These are phyloP conservation scores for Caracal caracal DNA, from an alignment of 2,113 vertebrate genomes.

Conservation along the genomic window DNA sequence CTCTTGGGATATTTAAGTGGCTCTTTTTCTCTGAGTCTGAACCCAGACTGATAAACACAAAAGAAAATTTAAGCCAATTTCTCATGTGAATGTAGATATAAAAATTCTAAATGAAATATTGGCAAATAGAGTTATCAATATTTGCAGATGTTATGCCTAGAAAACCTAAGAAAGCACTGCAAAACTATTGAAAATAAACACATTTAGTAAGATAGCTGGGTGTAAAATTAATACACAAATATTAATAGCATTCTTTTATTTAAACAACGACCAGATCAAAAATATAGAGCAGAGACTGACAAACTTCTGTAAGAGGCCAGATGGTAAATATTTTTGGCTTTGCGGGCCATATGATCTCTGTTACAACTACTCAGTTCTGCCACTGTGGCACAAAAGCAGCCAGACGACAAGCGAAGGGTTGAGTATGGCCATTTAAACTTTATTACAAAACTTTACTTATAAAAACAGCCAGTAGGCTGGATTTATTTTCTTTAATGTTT, in stretches of 20 bases:
- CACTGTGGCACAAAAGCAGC: neutral
- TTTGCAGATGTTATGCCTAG: neutral
- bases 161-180: neutral
- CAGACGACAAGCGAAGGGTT: neutral
- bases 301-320: neutral
- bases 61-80: constrained; percentile 23
- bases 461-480: neutral
- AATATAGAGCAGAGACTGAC: neutral
- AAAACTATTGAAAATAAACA: neutral
- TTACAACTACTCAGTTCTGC: neutral
- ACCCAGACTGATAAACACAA: neutral
- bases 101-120: constrained; percentile 18
- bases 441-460: neutral
- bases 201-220: neutral
- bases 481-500: neutral
- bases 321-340: neutral
- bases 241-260: neutral
- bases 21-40: neutral
- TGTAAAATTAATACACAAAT: neutral
- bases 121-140: neutral
- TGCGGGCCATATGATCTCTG: neutral
- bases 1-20: neutral
- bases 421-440: neutral
- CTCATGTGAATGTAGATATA: neutral
- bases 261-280: neutral